Percentiles rank a stretch among this genome's conserved stretches.
Evolutionary conservation across 1,140 invertebrate genomes (phyloP).

Genomic region (Cydia pomonella): DNA sequence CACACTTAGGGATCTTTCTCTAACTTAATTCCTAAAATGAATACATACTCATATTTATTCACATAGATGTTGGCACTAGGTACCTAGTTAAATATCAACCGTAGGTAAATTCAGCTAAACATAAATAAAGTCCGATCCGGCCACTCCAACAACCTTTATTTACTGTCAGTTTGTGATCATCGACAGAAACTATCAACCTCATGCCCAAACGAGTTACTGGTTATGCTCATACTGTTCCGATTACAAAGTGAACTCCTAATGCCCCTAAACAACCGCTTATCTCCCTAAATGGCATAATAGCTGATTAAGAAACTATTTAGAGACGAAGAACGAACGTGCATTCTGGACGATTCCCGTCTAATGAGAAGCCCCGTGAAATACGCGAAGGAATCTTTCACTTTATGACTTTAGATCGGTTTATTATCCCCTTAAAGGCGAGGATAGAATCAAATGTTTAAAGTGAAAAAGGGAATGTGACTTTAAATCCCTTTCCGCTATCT

Average conservation of each 20-base stretch:
- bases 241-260: slow-evolving; percentile 15
- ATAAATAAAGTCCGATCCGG: too few relatives aligned
- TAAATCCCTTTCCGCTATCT: slow-evolving; percentile 3
- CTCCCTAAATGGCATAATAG: slow-evolving; percentile 20
- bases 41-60: too few relatives aligned
- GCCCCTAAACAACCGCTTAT: not conserved
- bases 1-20: too few relatives aligned
- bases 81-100: too few relatives aligned
- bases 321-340: not conserved
- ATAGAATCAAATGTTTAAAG: slow-evolving; percentile 1
- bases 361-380: slow-evolving; percentile 18
- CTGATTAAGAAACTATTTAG: slow-evolving; percentile 17
- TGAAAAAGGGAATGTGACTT: slow-evolving; percentile 11
- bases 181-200: too few relatives aligned
- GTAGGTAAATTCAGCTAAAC: too few relatives aligned
- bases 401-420: slow-evolving; percentile 22
- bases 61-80: too few relatives aligned
- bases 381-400: not conserved
- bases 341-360: slow-evolving; percentile 3
- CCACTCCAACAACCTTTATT: too few relatives aligned
- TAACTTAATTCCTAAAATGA: too few relatives aligned
- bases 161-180: too few relatives aligned
- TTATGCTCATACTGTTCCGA: not conserved
- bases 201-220: not conserved
- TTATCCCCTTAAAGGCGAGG: slow-evolving; percentile 5